Evolutionary conservation across 1,140 invertebrate genomes (phyloP).

Genomic region (Agrypnia vestita): DNA sequence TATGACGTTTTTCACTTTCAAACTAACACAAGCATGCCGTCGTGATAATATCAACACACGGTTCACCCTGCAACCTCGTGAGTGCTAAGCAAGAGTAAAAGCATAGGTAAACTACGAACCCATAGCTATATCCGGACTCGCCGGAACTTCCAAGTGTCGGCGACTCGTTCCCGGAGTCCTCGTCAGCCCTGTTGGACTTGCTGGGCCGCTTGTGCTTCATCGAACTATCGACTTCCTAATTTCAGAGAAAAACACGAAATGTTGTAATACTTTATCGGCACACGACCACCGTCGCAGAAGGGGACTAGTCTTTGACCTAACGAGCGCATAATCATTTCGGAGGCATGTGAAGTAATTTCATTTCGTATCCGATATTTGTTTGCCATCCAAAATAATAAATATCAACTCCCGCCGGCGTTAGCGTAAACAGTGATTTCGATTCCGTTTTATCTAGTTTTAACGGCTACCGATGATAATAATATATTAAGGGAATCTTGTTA

Average conservation of each 20-base stretch:
- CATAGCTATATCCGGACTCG: conserved; percentile 53
- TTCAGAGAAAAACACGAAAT: conserved; percentile 20
- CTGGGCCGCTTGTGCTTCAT: conserved; percentile 43
- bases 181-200: conserved; percentile 42
- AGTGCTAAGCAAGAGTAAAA: too few species aligned
- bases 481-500: too few species aligned
- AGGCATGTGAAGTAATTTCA: not conserved
- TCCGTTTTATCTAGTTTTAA: conserved; percentile 13
- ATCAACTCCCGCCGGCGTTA: not conserved
- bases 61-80: too few species aligned
- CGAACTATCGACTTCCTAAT: conserved; percentile 24
- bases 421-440: not conserved
- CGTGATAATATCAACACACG: too few species aligned
- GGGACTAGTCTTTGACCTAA: conserved; percentile 32
- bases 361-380: conserved; percentile 31
- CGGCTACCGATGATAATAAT: too few species aligned
- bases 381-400: conserved; percentile 11
- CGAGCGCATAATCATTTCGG: conserved; percentile 1
- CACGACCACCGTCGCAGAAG: not conserved
- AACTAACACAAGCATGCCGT: too few species aligned
- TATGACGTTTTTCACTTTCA: too few species aligned
- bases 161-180: conserved; percentile 52
- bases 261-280: conserved; percentile 19
- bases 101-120: conserved; percentile 40
- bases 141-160: conserved; percentile 50